Evolutionary conservation across 2,888 invertebrate species (phyloP), one percentile per base, ranked within the genome.

Genomic region (Drosophila falleni): DNA sequence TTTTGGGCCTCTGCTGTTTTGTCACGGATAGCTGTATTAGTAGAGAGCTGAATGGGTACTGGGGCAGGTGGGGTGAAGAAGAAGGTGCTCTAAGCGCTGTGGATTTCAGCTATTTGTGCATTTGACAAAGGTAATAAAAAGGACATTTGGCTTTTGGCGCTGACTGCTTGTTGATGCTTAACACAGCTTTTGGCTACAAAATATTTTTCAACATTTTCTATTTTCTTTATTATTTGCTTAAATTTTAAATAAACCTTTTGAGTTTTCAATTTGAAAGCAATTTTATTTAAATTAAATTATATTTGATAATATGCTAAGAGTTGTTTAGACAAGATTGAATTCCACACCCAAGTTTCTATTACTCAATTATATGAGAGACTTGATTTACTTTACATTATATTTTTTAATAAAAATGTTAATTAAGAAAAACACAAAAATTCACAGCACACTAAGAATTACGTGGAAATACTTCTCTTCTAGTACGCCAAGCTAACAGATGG

Each of bases 111-210:
- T 84, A 88, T 89, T 88, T 86, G 89, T 85, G 86, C 86, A 85
- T 89, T 88, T 88, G 88, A 89, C 86, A 87, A 89, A 89, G 86
- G 88, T 89, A 87, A 87, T 87, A 89, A 87, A 86, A 85, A 72
- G 80, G 73, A 78, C 83, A 68, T 82, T 88, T 82, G 76, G 83
- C 86, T 84, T 85, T 87, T 74, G 80, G 80, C 71, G 66, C 50
- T 64, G 67, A 47, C 63, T 79, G 72, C 65, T 86, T 86, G 83
- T 89, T 89, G 84, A 81, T 84, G 79, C 79, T 75, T 74, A 44
- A 15, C 56, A 42, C 31, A 68, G 70, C 80, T 59, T 68, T 55
- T 56, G 73, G 87, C 81, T 58, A 72, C 66, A 62, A 80, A 80
- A 86, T 80, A 72, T 86, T 80, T 75, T 58, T 63, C 61, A 47